A percentile compares a stretch with the other conserved stretches of the same genome.
Evolutionary conservation across 2,888 invertebrate species (phyloP).

Genomic region (Hofmannophila pseudospretella): DNA sequence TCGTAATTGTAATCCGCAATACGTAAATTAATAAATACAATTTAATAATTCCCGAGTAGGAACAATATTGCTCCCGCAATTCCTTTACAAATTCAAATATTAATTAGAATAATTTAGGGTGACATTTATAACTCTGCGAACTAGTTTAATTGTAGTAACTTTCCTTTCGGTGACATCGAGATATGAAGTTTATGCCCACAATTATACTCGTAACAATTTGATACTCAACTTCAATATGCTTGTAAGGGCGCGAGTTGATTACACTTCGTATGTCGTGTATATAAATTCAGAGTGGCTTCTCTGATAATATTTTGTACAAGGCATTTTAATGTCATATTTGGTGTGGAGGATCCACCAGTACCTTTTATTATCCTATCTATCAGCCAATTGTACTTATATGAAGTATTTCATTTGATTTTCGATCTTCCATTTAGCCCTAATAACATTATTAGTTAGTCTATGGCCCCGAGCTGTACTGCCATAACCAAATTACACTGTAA

Average conservation of each 20-base stretch:
- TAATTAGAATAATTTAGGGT: conserved; percentile 10
- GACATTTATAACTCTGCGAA: conserved; percentile 18
- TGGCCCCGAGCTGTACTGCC: too few relatives aligned
- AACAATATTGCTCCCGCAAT: conserved; percentile 1
- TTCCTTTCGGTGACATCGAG: conserved; percentile 43
- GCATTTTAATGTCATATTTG: too few relatives aligned
- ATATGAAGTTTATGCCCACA: conserved; percentile 53
- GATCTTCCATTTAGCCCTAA: too few relatives aligned
- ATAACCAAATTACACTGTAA: too few relatives aligned
- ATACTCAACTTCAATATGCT: conserved; percentile 38
- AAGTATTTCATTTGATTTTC: too few relatives aligned
- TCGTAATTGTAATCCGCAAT: too few relatives aligned
- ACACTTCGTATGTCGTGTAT: neutral
- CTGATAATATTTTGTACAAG: too few relatives aligned
- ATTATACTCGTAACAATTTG: conserved; percentile 57
- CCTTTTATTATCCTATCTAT: too few relatives aligned
- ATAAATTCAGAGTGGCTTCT: too few relatives aligned
- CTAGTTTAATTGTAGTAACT: conserved; percentile 49
- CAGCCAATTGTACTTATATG: too few relatives aligned
- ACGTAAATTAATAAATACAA: neutral
- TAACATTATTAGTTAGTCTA: too few relatives aligned
- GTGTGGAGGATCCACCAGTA: too few relatives aligned
- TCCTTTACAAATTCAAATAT: conserved; percentile 10
- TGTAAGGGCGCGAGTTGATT: conserved; percentile 5
- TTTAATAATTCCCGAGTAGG: neutral